These are phyloP conservation scores for Stenolophus ochropezus DNA, from an alignment of 2,888 invertebrate species.

Conservation along the genomic window DNA sequence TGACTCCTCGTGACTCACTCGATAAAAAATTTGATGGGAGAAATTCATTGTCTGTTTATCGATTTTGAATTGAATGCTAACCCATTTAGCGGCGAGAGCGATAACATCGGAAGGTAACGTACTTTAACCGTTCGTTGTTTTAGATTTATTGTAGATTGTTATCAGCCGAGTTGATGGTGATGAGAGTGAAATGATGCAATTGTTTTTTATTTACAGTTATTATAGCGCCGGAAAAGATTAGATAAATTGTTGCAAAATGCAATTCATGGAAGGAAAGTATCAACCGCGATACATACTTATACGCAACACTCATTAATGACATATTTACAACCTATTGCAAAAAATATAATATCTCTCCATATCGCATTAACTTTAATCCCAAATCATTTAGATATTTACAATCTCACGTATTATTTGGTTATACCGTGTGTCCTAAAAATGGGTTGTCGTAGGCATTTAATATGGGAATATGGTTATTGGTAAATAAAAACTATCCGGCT, in stretches of 20 bases:
- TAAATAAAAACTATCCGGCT: too few relatives aligned
- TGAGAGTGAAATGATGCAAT: neutral
- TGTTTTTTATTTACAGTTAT: neutral
- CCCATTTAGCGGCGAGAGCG: neutral
- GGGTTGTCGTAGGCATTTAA: too few relatives aligned
- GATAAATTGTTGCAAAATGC: neutral
- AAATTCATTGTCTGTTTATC: constrained; percentile 41
- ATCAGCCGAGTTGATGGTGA: neutral
- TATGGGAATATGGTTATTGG: too few relatives aligned
- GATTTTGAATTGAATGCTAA: constrained; percentile 27
- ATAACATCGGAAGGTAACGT: neutral
- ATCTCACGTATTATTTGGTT: too few relatives aligned
- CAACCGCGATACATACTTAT: too few relatives aligned
- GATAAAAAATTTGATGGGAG: constrained; percentile 30
- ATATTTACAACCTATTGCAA: too few relatives aligned
- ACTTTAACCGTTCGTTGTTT: constrained; percentile 9
- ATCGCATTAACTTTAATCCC: too few relatives aligned
- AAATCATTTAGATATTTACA: too few relatives aligned
- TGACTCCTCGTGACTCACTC: constrained; percentile 23
- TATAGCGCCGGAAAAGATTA: neutral
- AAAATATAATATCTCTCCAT: too few relatives aligned
- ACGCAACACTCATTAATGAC: too few relatives aligned
- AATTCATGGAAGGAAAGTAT: too few relatives aligned
- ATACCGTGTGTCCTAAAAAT: too few relatives aligned
- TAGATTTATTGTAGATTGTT: neutral